phyloP scores from a whole-genome alignment of 2,113 vertebrate species.

The Bolborhynchus lineola region DNA sequence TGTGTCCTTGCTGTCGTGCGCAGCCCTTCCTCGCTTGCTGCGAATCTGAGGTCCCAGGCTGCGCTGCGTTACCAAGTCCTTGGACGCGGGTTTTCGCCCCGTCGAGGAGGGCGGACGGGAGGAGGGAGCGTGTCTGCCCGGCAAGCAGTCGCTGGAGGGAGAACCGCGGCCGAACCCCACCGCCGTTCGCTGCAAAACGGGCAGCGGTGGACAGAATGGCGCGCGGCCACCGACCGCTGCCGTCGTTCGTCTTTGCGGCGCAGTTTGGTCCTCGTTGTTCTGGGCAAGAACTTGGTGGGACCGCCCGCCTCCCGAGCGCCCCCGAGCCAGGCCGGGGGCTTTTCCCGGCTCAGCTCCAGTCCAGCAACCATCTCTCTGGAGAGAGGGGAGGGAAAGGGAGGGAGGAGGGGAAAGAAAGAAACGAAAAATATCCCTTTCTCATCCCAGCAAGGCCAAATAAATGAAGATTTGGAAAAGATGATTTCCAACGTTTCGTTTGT shows the following conservation, averaged over 20 bases:
- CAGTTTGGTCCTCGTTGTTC: neutral
- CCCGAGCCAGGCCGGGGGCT: neutral
- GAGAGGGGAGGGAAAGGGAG: too few relatives aligned
- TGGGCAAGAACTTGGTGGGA: neutral
- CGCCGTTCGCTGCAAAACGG: neutral
- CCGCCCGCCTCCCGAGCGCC: fast-evolving
- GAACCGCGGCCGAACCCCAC: neutral
- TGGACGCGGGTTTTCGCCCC: neutral
- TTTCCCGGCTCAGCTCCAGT: neutral
- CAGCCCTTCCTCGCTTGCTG: neutral
- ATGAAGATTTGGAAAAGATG: neutral
- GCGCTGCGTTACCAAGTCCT: fast-evolving
- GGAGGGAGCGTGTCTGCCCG: too few relatives aligned
- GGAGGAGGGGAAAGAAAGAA: fast-evolving
- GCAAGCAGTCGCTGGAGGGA: neutral
- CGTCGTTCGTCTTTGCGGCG: neutral
- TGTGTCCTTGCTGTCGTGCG: too few relatives aligned
- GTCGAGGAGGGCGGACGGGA: neutral
- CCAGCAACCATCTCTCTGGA: neutral
- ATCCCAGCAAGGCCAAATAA: neutral
- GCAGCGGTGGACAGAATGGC: neutral
- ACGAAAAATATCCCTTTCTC: neutral
- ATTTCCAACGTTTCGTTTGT: neutral
- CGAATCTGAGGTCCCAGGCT: neutral
- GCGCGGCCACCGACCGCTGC: neutral